Base-by-base conservation (phyloP, 1,140 invertebrate genomes). In the Aphaenogaster ashmeadi region DNA sequence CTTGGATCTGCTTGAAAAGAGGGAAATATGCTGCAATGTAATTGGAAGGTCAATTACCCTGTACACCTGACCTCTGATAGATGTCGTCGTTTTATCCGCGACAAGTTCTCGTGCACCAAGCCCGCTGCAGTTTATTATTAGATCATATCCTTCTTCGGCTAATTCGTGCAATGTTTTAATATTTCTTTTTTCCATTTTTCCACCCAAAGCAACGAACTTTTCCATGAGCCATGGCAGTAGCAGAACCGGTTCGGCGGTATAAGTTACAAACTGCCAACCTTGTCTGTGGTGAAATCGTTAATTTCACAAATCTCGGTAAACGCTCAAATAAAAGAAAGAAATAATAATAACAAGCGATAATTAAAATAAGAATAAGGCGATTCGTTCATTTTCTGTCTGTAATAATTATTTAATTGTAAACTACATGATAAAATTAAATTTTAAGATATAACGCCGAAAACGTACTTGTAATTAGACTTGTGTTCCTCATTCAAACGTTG, bases 111-210 rank as follows among this genome's bases (percentile, higher is more conserved):
- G 93, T 7, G 97, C 96, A 11, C 96, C 96, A 0, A 98, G 92
- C 1, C 98, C 98, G 36, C 96, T 96, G 90, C 98, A 98, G 93
- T 98, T 98, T 38, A 98, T 95, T 47, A 98, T 95, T 2, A 97
- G 95, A 93, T 98, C 96, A 92, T 96, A 98, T 8, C 94, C 94
- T 1, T 95, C 91, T 0, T 95, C 83, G 1, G 94, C 88, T 0
- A 97, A 92, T 83, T 97, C 95, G 8, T 95, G 88, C 2, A 98
- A 94, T 47, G 96, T 94, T 1, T 92, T 89, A 15, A 98, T 93
- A 81, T 95, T 96, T 78, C 93, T 94, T 27, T 94, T 93, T 7
- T 95, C 60, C 9, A 97, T 86, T 60, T 94, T 92, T 2, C 97
- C 97, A 11, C 97, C 96, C 0, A 94, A 92, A 2, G 92, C 88